A percentile compares a stretch with the other conserved stretches of the same genome.
These are phyloP conservation scores for Gavialis gangeticus DNA, from an alignment of 2,113 vertebrate genomes.

Conservation along the genomic window DNA sequence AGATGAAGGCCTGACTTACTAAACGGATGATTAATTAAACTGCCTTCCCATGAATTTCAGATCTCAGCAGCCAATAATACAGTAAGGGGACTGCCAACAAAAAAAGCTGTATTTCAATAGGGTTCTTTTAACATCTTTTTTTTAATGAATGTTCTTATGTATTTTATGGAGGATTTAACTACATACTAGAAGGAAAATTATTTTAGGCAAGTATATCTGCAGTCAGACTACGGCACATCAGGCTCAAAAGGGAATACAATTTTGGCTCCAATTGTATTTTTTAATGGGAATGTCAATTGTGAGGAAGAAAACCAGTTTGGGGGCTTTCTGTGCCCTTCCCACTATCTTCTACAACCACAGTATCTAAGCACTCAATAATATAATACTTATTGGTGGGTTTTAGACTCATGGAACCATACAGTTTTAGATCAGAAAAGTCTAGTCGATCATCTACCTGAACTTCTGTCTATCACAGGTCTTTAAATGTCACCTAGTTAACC, in stretches of 20 bases:
- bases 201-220: background rate
- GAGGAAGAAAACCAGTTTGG: background rate
- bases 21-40: background rate
- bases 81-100: background rate
- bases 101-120: background rate
- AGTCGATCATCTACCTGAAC: background rate
- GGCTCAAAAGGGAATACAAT: background rate
- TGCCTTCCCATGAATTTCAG: background rate
- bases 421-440: slow-evolving; percentile 26
- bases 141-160: background rate
- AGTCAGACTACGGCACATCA: background rate
- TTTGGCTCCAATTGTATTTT: rapidly evolving
- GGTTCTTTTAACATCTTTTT: background rate
- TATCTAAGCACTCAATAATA: background rate
- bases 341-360: background rate
- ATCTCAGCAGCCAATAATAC: background rate
- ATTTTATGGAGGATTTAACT: background rate
- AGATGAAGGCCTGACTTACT: background rate
- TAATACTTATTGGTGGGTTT: background rate
- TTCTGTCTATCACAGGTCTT: background rate
- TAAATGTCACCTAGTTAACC: background rate
- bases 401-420: background rate
- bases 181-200: background rate
- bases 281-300: background rate
- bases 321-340: background rate